Evolutionary conservation across 1,140 invertebrate genomes (phyloP), one percentile per base, ranked within the genome.

Genomic region (Cryptotermes secundus): DNA sequence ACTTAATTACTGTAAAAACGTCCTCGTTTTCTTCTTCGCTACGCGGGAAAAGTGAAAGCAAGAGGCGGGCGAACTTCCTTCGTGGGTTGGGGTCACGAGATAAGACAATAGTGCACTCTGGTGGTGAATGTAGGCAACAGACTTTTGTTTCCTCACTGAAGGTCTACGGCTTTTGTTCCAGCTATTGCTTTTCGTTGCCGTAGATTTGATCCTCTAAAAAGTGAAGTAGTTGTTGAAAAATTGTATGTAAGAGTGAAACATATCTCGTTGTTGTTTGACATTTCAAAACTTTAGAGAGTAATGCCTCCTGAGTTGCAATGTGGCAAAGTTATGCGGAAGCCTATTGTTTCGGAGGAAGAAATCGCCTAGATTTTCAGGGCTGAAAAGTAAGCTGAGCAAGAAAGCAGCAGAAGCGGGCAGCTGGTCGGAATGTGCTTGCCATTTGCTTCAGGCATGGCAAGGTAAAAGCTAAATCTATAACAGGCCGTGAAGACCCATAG

Each of bases 1-100:
- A 72, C 59, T 72, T 72, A 72, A 72, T 72, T 72, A 72, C 59
- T 72, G n/a, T 72, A 72, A 72, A 72, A 72, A 72, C 59, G 59
- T 72, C 59, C 59, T 72, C 59, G 59, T 72, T 72, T 72, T 72
- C 59, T 72, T 72, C 26, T 72, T 72, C 59, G 16, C 26, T 72
- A 72, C 26, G 59, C 59, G 16, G n/a, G 26, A 72, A 72, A 72
- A 72, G 59, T 72, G 59, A 72, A 26, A 72, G 31, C 26, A 72
- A 72, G 59, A 72, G 59, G 14, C 59, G 31, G n/a, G 59, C 59
- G 59, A 72, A 72, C 59, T 72, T 72, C n/a, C 26, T 72, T 72
- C 59, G 9, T 31, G 59, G 26, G n/a, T n/a, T 72, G 59, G 59
- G 59, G 59, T 72, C 59, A 26, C 59, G 59, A 72, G 59, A 72